These are phyloP conservation scores for Drosophila differens DNA, from an alignment of 2,888 invertebrate genomes.

Conservation along the genomic window DNA sequence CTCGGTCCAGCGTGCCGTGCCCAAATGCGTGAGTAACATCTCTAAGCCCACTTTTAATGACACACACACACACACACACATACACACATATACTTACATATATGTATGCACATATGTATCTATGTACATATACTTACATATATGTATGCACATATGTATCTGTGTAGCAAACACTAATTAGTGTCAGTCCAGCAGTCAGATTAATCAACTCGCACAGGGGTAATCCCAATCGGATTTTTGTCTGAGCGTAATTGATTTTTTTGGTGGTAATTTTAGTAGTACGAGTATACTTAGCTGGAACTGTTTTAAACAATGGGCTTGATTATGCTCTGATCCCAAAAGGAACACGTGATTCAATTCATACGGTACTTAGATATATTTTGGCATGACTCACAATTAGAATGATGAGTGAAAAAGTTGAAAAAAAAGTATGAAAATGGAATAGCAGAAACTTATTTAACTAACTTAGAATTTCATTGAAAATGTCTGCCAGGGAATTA, in stretches of 20 bases:
- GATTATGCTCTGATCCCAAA: neutral
- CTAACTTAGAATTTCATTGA: neutral
- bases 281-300: neutral
- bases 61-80: slow-evolving; percentile 5
- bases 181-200: slow-evolving; percentile 47
- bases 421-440: neutral
- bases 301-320: neutral
- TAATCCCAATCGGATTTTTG: slow-evolving; percentile 40
- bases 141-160: neutral
- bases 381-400: neutral
- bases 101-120: neutral
- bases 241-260: slow-evolving; percentile 42
- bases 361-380: neutral
- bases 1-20: slow-evolving; percentile 91
- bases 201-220: slow-evolving; percentile 29
- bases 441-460: neutral
- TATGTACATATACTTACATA: neutral
- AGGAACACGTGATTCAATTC: neutral
- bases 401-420: neutral
- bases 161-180: slow-evolving; percentile 60
- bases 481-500: neutral
- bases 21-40: slow-evolving; percentile 89
- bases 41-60: slow-evolving; percentile 27
- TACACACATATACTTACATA: neutral
- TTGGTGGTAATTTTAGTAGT: neutral